phyloP scores from a whole-genome alignment of 2,888 invertebrate genomes.

The Coelinius sp. region DNA sequence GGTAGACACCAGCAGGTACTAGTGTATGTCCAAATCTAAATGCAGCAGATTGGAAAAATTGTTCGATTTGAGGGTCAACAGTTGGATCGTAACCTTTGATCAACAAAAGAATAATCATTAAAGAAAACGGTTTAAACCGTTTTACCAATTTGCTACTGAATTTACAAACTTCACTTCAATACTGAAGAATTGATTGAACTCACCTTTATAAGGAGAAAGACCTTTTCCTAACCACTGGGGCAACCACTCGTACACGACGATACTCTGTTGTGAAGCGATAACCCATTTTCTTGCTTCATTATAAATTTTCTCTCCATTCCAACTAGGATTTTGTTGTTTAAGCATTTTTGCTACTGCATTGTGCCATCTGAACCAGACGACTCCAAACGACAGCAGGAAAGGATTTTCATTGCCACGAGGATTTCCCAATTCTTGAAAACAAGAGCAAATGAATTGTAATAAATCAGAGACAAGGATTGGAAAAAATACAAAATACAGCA shows the following conservation, averaged over 20 bases:
- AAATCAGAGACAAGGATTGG: not conserved
- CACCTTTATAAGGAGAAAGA: constrained; percentile 58
- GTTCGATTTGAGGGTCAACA: constrained; percentile 75
- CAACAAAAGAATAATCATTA: constrained; percentile 1
- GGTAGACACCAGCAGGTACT: constrained; percentile 73
- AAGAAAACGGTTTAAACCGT: not conserved
- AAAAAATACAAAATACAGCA: not conserved
- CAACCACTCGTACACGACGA: constrained; percentile 73
- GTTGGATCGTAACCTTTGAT: constrained; percentile 72
- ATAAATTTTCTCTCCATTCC: constrained; percentile 72
- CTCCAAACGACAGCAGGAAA: constrained; percentile 72
- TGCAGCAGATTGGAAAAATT: constrained; percentile 76
- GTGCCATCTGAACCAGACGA: constrained; percentile 75
- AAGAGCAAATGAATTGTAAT: not conserved
- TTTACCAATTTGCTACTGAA: too few species aligned
- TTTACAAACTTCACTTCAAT: not conserved
- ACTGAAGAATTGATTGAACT: not conserved
- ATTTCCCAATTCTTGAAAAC: constrained; percentile 72
- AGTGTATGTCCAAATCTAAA: constrained; percentile 76
- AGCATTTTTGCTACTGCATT: constrained; percentile 71
- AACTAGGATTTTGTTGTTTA: constrained; percentile 59
- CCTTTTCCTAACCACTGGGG: constrained; percentile 68
- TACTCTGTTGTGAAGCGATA: constrained; percentile 73
- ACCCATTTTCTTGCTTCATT: constrained; percentile 75
- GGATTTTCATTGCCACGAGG: constrained; percentile 74